These are phyloP conservation scores for Chrysotoxum bicinctum DNA, from an alignment of 2,888 invertebrate species.

Conservation along the genomic window DNA sequence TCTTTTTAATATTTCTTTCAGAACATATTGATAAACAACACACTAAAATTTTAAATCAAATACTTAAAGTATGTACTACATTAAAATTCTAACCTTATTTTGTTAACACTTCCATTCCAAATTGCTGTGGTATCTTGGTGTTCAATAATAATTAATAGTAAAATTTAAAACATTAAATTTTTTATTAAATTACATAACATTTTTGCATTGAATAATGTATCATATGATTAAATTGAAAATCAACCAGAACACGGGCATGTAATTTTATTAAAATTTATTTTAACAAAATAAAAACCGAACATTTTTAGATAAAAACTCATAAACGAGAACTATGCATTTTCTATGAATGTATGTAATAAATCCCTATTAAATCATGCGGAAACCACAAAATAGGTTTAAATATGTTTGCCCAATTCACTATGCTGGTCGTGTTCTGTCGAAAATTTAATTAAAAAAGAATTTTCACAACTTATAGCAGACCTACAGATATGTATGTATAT, in stretches of 20 bases:
- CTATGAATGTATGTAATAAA: background rate
- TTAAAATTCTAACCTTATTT: too few species aligned
- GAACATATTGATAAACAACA: too few species aligned
- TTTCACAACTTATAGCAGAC: conserved; percentile 1
- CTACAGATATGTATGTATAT: background rate
- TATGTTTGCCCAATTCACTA: conserved; percentile 11
- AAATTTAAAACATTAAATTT: background rate
- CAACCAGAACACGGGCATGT: background rate
- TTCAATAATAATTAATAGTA: background rate
- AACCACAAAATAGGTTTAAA: conserved; percentile 53
- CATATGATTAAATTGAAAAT: background rate
- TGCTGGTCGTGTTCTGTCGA: background rate
- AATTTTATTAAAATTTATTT: conserved; percentile 10
- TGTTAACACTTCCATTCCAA: background rate
- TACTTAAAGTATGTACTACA: too few species aligned
- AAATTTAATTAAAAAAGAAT: conserved; percentile 42
- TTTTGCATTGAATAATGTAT: background rate
- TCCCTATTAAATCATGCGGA: conserved; percentile 37
- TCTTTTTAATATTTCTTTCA: too few species aligned
- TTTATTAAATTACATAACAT: background rate
- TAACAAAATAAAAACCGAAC: background rate
- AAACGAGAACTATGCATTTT: background rate
- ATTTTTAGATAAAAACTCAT: background rate
- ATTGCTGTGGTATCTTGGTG: background rate
- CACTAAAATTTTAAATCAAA: too few species aligned